These are phyloP conservation scores for Camponotus vicinus DNA, from an alignment of 1,140 invertebrate species.

Conservation along the genomic window DNA sequence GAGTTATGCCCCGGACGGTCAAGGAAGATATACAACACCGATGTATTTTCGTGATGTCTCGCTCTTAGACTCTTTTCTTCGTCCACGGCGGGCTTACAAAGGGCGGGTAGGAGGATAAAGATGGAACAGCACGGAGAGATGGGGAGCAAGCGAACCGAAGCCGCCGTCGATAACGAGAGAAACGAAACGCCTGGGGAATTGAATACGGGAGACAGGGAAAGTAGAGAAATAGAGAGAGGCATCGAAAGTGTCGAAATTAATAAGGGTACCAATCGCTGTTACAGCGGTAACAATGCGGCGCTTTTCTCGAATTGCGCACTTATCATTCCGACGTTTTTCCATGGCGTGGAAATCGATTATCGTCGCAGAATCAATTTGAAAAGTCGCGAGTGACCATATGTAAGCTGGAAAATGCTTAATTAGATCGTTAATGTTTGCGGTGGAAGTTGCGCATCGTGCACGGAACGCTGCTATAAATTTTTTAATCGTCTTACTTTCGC, in stretches of 20 bases:
- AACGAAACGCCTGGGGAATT: constrained; percentile 54
- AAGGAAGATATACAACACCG: constrained; percentile 82
- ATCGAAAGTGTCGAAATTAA: constrained; percentile 75
- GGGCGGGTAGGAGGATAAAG: constrained; percentile 58
- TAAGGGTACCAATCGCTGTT: constrained; percentile 65
- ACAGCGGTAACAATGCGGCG: constrained; percentile 57
- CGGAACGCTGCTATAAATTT: constrained; percentile 64
- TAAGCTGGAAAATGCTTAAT: constrained; percentile 30
- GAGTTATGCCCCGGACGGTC: constrained; percentile 83
- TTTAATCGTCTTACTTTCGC: constrained; percentile 71
- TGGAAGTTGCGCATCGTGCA: constrained; percentile 39
- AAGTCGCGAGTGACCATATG: not conserved
- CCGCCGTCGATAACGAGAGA: constrained; percentile 74
- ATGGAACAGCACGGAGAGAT: constrained; percentile 56
- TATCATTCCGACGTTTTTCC: constrained; percentile 2
- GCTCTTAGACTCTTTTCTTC: constrained; percentile 60
- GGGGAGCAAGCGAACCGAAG: constrained; percentile 60
- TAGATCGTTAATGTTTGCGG: constrained; percentile 23
- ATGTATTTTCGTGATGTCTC: constrained; percentile 76
- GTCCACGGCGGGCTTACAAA: constrained; percentile 38
- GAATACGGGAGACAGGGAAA: constrained; percentile 11
- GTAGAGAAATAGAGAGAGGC: not conserved
- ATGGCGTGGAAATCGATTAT: not conserved
- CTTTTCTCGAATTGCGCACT: constrained; percentile 53
- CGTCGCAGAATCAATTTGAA: not conserved